A percentile compares a stretch with the other conserved stretches of the same genome.
phyloP scores from a whole-genome alignment of 2,113 vertebrate genomes.

The Crotalus viridis region DNA sequence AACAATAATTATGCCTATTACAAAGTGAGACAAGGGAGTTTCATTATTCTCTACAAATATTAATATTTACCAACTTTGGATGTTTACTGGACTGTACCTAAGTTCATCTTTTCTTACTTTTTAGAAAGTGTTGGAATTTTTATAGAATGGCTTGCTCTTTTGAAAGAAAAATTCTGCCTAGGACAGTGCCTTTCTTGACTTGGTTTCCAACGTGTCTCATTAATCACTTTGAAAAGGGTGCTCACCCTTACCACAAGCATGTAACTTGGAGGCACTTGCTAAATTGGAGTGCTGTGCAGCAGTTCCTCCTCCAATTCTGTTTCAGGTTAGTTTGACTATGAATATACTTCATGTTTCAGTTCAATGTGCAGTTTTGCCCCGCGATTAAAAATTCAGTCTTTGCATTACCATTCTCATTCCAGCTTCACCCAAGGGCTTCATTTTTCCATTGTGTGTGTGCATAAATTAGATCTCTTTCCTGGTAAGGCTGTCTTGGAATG shows the following conservation, averaged over 20 bases:
- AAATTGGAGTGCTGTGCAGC: constrained; percentile 12
- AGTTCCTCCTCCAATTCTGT: background rate
- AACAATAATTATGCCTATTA: background rate
- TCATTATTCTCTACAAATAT: background rate
- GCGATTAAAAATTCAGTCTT: background rate
- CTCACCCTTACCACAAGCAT: constrained; percentile 1
- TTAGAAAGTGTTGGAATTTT: background rate
- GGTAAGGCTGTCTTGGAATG: background rate
- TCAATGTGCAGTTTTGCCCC: background rate
- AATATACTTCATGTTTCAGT: background rate
- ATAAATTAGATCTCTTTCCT: background rate
- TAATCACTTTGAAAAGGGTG: constrained; percentile 9
- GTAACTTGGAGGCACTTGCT: constrained; percentile 12
- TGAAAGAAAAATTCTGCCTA: background rate
- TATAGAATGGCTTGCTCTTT: background rate
- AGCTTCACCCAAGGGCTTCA: background rate
- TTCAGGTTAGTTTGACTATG: background rate
- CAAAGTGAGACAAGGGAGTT: background rate
- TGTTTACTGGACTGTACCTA: background rate
- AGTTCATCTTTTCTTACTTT: background rate
- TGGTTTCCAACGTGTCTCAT: background rate
- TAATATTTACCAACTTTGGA: background rate
- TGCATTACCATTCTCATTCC: background rate
- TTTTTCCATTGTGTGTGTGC: background rate
- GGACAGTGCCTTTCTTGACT: background rate